phyloP scores from a whole-genome alignment of 2,797 vertebrate species.

The Sebastes jordani region DNA sequence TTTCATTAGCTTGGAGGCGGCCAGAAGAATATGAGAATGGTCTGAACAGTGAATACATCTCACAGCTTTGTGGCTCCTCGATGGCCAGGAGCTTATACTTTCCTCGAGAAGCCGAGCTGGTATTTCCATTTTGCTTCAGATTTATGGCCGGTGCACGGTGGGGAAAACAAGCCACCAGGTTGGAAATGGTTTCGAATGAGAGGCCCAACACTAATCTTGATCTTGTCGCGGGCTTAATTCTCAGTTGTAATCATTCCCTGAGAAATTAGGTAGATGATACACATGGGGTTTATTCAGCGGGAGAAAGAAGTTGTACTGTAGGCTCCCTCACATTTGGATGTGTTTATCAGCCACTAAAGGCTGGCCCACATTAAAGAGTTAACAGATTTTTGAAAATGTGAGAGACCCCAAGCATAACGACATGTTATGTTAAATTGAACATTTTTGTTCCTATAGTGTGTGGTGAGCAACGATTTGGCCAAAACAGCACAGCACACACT shows the following conservation, averaged over 20 bases:
- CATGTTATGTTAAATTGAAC: no score
- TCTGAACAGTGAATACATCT: slow-evolving; percentile 47
- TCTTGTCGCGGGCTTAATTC: slow-evolving; percentile 35
- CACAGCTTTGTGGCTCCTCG: slow-evolving; percentile 38
- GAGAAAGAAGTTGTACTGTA: background rate
- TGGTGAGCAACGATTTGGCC: no score
- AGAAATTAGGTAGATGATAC: background rate
- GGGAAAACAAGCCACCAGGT: slow-evolving; percentile 21
- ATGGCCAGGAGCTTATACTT: slow-evolving; percentile 56
- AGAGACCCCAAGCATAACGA: no score
- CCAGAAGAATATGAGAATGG: slow-evolving; percentile 51
- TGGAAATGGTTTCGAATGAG: slow-evolving; percentile 32
- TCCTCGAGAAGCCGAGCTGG: slow-evolving; percentile 35
- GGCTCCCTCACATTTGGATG: background rate
- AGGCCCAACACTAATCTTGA: slow-evolving; percentile 36
- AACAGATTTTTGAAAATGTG: no score
- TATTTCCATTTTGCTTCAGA: slow-evolving; percentile 57
- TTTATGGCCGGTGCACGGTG: slow-evolving; percentile 8
- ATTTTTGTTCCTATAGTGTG: no score
- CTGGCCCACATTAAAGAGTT: no score
- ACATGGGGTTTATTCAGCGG: slow-evolving; percentile 3
- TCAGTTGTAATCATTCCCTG: background rate
- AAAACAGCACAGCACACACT: no score
- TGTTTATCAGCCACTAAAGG: background rate
- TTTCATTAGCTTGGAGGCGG: slow-evolving; percentile 69